Conservation (phyloP, 2,113 vertebrate genomes). For the Perca fluviatilis region DNA sequence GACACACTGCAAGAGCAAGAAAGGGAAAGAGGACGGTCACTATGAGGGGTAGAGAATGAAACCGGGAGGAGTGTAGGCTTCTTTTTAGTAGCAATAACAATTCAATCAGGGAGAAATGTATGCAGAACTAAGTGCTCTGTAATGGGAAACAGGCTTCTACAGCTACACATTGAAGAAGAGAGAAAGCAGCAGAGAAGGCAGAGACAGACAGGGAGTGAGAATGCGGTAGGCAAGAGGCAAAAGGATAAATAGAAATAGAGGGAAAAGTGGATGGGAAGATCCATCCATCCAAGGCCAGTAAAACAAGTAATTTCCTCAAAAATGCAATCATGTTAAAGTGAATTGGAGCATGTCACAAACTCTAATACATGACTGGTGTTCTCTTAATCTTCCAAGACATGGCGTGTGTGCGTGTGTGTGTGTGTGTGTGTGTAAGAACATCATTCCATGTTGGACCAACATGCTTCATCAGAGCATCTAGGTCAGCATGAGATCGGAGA, state of each 20-base stretch:
- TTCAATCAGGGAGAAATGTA: constrained; percentile 78
- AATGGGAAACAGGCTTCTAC: constrained; percentile 71
- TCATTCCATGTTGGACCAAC: constrained; percentile 66
- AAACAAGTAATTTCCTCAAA: constrained; percentile 58
- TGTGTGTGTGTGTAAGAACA: constrained; percentile 52
- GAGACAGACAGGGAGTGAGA: constrained; percentile 4
- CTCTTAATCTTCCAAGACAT: constrained; percentile 69
- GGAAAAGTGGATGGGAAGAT: neutral
- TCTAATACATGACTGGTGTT: constrained; percentile 53
- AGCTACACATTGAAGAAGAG: constrained; percentile 31
- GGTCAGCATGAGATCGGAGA: constrained; percentile 70
- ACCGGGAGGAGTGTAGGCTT: constrained; percentile 17
- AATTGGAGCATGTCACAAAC: constrained; percentile 70
- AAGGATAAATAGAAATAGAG: neutral
- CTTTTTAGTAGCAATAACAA: constrained; percentile 79
- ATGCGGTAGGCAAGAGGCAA: neutral
- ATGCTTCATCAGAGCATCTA: constrained; percentile 78
- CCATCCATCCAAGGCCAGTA: constrained; percentile 10
- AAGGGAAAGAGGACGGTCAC: constrained; percentile 17
- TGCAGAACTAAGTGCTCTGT: constrained; percentile 80
- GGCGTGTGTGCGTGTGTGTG: constrained; percentile 34
- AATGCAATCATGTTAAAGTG: constrained; percentile 55
- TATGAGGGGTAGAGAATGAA: constrained; percentile 33
- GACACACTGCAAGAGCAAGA: constrained; percentile 9
- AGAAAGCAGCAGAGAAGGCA: constrained; percentile 13